Evolutionary conservation across 2,888 invertebrate genomes (phyloP).

Genomic region (Platerodrilus igneus): DNA sequence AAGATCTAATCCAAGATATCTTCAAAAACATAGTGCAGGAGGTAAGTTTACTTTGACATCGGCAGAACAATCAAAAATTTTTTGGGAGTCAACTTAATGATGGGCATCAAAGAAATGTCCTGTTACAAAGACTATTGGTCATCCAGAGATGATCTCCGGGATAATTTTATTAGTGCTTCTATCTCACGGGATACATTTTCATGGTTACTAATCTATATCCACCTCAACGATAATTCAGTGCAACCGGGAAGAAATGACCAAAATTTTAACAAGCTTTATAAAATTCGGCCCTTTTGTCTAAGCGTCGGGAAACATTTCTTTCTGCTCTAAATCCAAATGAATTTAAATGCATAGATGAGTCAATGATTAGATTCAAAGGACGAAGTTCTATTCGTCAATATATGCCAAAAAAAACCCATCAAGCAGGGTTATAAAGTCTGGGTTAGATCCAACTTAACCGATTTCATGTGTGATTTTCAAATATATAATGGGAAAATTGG

Average conservation of each 20-base stretch:
- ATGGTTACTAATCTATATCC: slow-evolving; percentile 26
- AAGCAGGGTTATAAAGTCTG: too few species aligned
- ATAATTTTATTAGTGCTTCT: slow-evolving; percentile 20
- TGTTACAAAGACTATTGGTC: slow-evolving; percentile 26
- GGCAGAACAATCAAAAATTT: slow-evolving; percentile 14
- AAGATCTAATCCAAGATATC: too few species aligned
- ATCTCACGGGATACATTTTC: slow-evolving; percentile 26
- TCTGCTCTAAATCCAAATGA: slow-evolving; percentile 15
- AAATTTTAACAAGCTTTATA: slow-evolving; percentile 29
- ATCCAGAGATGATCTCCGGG: slow-evolving; percentile 17
- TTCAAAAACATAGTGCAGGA: too few species aligned
- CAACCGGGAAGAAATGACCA: slow-evolving; percentile 20
- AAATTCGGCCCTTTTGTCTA: slow-evolving; percentile 27
- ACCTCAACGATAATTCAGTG: slow-evolving; percentile 27
- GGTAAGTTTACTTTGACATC: too few species aligned
- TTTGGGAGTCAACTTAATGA: slow-evolving; percentile 23
- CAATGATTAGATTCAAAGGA: slow-evolving; percentile 30
- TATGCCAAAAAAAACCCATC: too few species aligned
- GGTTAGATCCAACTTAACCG: too few species aligned
- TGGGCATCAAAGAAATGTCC: slow-evolving; percentile 25
- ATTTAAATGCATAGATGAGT: slow-evolving; percentile 23
- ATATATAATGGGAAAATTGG: too few species aligned
- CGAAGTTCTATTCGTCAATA: slow-evolving; percentile 24
- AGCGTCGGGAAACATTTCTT: slow-evolving; percentile 20
- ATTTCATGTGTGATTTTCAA: too few species aligned